A percentile compares a stretch with the other conserved stretches of the same genome.
Evolutionary conservation across 2,888 invertebrate genomes (phyloP).

Genomic region (Drepanosiphum platanoidis): DNA sequence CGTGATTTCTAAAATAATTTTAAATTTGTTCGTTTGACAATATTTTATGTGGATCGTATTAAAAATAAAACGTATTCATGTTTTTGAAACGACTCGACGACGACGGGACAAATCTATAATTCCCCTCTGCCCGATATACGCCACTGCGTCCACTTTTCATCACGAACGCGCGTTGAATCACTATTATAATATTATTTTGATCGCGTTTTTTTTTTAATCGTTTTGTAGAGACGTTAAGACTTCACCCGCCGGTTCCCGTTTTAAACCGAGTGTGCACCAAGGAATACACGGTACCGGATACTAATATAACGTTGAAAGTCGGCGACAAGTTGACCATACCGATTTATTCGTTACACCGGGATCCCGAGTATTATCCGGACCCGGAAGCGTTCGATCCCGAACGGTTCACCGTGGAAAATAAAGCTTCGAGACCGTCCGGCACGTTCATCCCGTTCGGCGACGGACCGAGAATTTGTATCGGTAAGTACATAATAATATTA

Average conservation of each 20-base stretch:
- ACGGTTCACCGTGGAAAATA: constrained; percentile 71
- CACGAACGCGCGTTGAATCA: no score
- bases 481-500: no score
- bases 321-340: constrained; percentile 71
- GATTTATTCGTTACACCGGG: constrained; percentile 71
- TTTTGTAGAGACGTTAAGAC: constrained; percentile 71
- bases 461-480: constrained; percentile 68
- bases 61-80: no score
- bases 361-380: constrained; percentile 71
- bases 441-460: constrained; percentile 68
- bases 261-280: constrained; percentile 70
- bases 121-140: no score
- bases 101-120: no score
- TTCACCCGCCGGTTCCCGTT: constrained; percentile 72
- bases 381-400: constrained; percentile 73
- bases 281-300: constrained; percentile 70
- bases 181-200: no score
- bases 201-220: no score
- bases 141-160: no score
- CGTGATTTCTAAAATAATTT: no score
- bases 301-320: constrained; percentile 69
- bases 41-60: no score
- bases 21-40: no score
- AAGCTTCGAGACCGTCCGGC: constrained; percentile 70
- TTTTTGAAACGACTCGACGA: no score